A percentile compares a stretch with the other conserved stretches of the same genome.
Evolutionary conservation across 2,888 invertebrate species (phyloP).

Genomic region (Drosophila merina): DNA sequence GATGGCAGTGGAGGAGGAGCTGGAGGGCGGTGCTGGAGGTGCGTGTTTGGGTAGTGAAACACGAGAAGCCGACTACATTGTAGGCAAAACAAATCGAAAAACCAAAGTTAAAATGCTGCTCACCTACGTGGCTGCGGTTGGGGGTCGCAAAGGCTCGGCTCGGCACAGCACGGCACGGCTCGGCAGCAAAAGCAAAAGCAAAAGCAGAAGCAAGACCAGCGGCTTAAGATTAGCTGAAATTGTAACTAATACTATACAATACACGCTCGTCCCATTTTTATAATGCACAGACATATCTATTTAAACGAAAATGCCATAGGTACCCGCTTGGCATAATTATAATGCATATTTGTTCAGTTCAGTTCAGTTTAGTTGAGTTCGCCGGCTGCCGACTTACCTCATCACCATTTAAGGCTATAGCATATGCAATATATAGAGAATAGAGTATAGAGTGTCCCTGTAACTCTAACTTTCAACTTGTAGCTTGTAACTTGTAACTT

Average conservation of each 20-base stretch:
- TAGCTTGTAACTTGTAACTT: conserved; percentile 4
- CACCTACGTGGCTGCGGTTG: conserved; percentile 76
- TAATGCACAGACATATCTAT: conserved; percentile 21
- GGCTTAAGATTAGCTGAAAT: conserved; percentile 76
- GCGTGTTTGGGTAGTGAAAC: conserved; percentile 61
- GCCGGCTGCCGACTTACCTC: conserved; percentile 78
- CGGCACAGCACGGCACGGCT: background rate
- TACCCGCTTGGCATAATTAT: conserved; percentile 37
- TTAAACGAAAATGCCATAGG: conserved; percentile 2
- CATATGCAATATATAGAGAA: conserved; percentile 74
- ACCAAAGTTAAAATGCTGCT: conserved; percentile 80
- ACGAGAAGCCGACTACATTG: conserved; percentile 56
- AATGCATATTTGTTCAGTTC: conserved; percentile 61
- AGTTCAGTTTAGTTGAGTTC: conserved; percentile 55
- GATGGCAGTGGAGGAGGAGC: too few relatives aligned
- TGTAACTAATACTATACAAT: conserved; percentile 68
- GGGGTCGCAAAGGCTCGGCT: conserved; percentile 23
- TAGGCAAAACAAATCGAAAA: conserved; percentile 70
- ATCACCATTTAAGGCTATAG: conserved; percentile 81
- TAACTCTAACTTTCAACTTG: conserved; percentile 14
- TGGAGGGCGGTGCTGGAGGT: conserved; percentile 41
- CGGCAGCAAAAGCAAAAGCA: conserved; percentile 15
- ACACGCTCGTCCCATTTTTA: conserved; percentile 50
- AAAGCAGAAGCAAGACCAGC: conserved; percentile 22
- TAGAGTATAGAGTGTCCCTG: background rate